These are phyloP conservation scores for Sycophila texana DNA, from an alignment of 2,888 invertebrate species.

Conservation along the genomic window DNA sequence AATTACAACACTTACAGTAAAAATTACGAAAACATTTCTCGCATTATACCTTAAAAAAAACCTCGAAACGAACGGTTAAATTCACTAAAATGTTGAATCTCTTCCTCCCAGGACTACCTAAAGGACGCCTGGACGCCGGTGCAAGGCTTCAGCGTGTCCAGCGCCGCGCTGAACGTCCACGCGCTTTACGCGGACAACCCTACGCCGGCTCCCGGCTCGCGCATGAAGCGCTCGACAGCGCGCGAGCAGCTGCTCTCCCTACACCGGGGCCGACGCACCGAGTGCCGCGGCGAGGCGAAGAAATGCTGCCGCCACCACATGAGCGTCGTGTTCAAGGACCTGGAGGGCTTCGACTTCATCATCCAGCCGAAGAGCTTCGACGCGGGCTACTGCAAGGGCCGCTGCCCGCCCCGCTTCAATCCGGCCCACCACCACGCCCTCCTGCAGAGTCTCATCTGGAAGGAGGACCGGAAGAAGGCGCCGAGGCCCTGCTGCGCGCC, in stretches of 20 bases:
- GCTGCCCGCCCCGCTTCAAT: constrained; percentile 83
- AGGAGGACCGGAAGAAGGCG: constrained; percentile 78
- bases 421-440: constrained; percentile 84
- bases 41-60: no score
- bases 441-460: constrained; percentile 82
- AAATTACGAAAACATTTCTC: no score
- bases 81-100: neutral
- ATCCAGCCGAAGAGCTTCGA: constrained; percentile 84
- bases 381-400: constrained; percentile 84
- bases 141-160: neutral
- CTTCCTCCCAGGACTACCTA: constrained; percentile 57
- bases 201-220: neutral
- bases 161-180: constrained; percentile 46
- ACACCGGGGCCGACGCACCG: constrained; percentile 76
- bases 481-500: constrained; percentile 84
- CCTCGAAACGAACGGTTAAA: no score
- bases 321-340: constrained; percentile 81
- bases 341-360: constrained; percentile 82
- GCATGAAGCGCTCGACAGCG: constrained; percentile 67
- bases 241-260: constrained; percentile 67
- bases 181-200: constrained; percentile 2
- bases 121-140: constrained; percentile 60
- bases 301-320: constrained; percentile 83
- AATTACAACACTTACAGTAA: no score
- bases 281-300: constrained; percentile 78